Evolutionary conservation across 2,888 invertebrate species (phyloP), one percentile per base, ranked within the genome.

Genomic region (Acronicta aceris): DNA sequence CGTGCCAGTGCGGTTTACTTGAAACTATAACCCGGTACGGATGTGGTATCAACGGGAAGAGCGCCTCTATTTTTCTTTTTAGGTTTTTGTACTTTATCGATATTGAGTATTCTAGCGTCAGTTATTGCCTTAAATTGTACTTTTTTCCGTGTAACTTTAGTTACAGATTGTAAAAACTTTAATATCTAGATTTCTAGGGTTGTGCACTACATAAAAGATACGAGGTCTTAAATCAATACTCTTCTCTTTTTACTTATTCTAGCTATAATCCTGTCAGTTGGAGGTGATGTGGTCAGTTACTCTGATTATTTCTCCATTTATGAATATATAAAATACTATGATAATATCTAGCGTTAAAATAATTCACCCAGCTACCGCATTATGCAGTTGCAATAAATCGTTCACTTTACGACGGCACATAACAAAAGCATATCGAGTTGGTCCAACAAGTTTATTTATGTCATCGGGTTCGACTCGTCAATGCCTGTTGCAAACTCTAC

Each of bases 1-100:
- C 84, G 85, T 86, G 85, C 85, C 82, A 70, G 69, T 84, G 86
- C 60, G 85, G 85, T 85, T 86, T 75, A 79, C 83, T 71, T 76
- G 71, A 81, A 84, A 73, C 73, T 78, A 79, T 71, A 70, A 76
- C 60, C 61, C 45, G 54, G 55, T 61, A 64, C 81, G 78, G 83
- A 83, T 78, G 74, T 74, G 78, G 78, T 65, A 66, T 48, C 30
- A 43, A 64, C 57, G 25, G 73, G 67, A 73, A 70, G 43, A 30
- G 48, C 51, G 42, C 40, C 30, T 21, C 42, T 27, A 21, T 57
- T 61, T 53, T 13, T 43, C 49, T 62, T 51, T 49, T 38, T n/a
- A n/a, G 4, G 15, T n/a, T 58, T 59, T 74, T 53, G 45, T 52
- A 8, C 7, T 15, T 25, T 60, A 53, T 60, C 3, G 1, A 17